Evolutionary conservation across 2,113 vertebrate genomes (phyloP), one percentile per base, ranked within the genome.

Genomic region (Haliaeetus leucogaster): DNA sequence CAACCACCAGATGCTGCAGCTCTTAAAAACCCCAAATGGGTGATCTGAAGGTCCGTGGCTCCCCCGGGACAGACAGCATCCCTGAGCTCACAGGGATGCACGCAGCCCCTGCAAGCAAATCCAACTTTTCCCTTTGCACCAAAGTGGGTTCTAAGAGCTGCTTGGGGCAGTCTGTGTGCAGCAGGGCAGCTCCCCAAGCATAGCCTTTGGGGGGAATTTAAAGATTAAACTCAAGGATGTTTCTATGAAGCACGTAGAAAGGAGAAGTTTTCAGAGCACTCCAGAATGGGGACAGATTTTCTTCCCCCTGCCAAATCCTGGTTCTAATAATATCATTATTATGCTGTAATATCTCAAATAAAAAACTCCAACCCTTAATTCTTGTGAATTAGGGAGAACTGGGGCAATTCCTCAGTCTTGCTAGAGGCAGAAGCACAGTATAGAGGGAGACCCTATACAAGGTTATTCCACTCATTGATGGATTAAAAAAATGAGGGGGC

Each of bases 91-190:
- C 26, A 15, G 38, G 45, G 73, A 27, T 36, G 4, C 17, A 2
- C 1, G 9, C 65, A 25, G 72, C 25, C 36, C 27, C 16, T 11
- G 17, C 0, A 0, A 78, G 29, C 4, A 27, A 42, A 45, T 8
- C 25, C n/a, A 0, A 1, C 14, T 56, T 78, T 78, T 34, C 36
- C 68, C 29, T 50, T 2, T 0, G 26, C 52, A 16, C 4, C 3
- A 0, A 16, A n/a, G 20, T 7, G 6, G 15, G 25, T 32, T 36
- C 30, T 4, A 1, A 27, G 58, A 23, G 38, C 27, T 6, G 11
- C 2, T 3, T 4, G 19, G 83, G 30, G 62, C 0, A 3, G 30
- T 12, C 16, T 36, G 56, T 13, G 29, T 3, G 16, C 29, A 26
- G 38, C 4, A 7, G 34, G 29, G 62, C 40, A 30, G 42, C 8